phyloP scores from a whole-genome alignment of 2,113 vertebrate genomes.

The Leptobrachium leishanense region DNA sequence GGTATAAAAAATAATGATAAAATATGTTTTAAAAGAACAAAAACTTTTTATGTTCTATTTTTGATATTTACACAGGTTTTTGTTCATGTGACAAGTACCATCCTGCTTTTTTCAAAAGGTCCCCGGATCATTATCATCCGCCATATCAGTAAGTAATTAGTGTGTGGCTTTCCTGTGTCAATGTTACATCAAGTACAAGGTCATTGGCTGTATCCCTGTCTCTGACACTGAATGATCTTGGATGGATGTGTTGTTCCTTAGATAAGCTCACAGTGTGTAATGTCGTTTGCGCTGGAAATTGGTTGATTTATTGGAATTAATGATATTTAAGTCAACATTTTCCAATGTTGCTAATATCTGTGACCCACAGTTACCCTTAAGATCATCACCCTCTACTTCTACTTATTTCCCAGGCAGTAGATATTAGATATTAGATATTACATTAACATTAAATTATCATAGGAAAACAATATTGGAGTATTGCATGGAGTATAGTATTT shows the following conservation, averaged over 20 bases:
- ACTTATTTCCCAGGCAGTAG: background rate
- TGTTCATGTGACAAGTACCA: background rate
- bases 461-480: background rate
- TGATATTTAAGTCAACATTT: slow-evolving; percentile 6
- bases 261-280: slow-evolving; percentile 1
- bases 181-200: slow-evolving; percentile 8
- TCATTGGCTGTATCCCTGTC: background rate
- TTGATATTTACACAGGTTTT: background rate
- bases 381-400: background rate
- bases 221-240: slow-evolving; percentile 7
- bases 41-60: background rate
- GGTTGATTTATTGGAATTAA: slow-evolving; percentile 1
- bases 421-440: background rate
- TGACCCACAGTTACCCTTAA: background rate
- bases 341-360: slow-evolving; percentile 9
- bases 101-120: background rate
- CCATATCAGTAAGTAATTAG: slow-evolving; percentile 1
- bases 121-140: background rate
- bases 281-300: slow-evolving; percentile 5
- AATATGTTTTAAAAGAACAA: background rate
- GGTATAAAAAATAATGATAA: background rate
- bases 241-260: slow-evolving; percentile 5
- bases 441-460: background rate
- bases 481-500: too few relatives aligned
- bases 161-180: background rate